Conservation (phyloP, 1,140 invertebrate species). For the Nephila pilipes region DNA sequence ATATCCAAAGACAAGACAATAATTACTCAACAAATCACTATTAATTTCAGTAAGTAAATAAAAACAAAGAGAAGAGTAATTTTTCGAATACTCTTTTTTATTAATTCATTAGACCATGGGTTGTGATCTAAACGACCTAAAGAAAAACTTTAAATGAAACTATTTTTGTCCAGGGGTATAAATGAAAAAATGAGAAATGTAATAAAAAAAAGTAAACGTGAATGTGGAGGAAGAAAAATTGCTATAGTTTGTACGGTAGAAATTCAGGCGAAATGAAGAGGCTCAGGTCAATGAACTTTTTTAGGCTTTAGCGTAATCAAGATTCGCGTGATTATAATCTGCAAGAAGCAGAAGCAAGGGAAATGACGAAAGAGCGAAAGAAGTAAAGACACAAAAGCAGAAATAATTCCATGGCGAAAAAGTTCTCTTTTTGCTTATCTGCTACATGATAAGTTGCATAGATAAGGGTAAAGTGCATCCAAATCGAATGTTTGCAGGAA, state of each 20-base stretch:
- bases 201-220: neutral
- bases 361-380: neutral
- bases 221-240: neutral
- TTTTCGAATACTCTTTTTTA: neutral
- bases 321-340: conserved; percentile 55
- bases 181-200: neutral
- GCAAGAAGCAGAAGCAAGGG: conserved; percentile 13
- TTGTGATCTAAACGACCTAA: neutral
- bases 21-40: no score
- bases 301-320: conserved; percentile 44
- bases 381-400: neutral
- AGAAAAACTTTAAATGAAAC: conserved; percentile 44
- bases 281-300: neutral
- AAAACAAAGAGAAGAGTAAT: no score
- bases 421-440: conserved; percentile 30
- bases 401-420: neutral
- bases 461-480: neutral
- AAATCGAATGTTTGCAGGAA: neutral
- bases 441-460: neutral
- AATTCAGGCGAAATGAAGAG: conserved; percentile 36
- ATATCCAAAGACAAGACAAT: no score
- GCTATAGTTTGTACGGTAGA: neutral
- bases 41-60: no score
- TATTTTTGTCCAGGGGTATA: neutral
- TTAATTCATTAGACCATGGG: neutral